Conservation (phyloP, 2,797 vertebrate species). For the Taeniopygia guttata region DNA sequence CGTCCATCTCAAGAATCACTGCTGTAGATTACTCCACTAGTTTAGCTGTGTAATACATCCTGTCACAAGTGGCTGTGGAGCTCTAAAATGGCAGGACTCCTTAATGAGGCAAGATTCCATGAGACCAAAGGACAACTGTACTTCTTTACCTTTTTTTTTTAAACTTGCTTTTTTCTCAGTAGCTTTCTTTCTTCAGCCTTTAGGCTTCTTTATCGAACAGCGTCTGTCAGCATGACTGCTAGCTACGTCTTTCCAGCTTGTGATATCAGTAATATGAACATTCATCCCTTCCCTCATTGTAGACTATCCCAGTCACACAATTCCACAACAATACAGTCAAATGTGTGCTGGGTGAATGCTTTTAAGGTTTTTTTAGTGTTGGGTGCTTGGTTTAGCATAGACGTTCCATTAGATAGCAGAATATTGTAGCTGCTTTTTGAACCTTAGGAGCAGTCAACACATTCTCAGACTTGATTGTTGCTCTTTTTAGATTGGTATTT, state of each 20-base stretch:
- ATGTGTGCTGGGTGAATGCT: neutral
- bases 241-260: neutral
- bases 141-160: neutral
- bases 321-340: neutral
- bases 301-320: neutral
- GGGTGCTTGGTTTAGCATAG: neutral
- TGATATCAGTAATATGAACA: fast-evolving
- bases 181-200: neutral
- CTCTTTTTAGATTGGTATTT: neutral
- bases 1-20: neutral
- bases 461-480: neutral
- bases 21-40: neutral
- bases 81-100: neutral
- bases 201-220: neutral
- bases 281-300: neutral
- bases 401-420: neutral
- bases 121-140: neutral
- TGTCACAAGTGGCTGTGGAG: neutral
- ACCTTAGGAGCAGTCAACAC: neutral
- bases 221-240: neutral
- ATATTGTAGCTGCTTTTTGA: neutral
- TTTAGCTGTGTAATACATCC: neutral
- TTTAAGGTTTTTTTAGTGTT: neutral
- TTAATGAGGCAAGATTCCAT: neutral
- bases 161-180: neutral